Evolutionary conservation across 2,113 vertebrate species (phyloP).

Genomic region (Halcyon senegalensis): DNA sequence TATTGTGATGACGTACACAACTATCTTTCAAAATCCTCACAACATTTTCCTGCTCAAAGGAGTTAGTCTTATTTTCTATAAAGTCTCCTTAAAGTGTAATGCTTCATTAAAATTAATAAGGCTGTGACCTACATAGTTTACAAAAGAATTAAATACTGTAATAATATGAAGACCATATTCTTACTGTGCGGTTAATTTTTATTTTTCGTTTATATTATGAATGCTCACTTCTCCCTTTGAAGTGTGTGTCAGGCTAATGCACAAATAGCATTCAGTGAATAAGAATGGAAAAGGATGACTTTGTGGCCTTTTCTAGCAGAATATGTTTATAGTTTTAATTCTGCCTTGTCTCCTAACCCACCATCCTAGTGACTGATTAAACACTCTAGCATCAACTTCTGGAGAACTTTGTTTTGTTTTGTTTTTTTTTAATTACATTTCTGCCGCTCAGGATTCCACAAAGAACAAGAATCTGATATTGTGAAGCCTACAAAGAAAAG

Average conservation of each 20-base stretch:
- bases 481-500: background rate
- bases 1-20: slow-evolving; percentile 42
- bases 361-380: background rate
- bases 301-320: background rate
- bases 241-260: background rate
- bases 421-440: background rate
- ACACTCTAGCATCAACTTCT: background rate
- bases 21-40: background rate
- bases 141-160: slow-evolving; percentile 44
- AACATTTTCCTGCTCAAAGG: slow-evolving; percentile 48
- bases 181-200: slow-evolving; percentile 27
- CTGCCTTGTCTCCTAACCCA: background rate
- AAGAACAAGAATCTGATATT: background rate
- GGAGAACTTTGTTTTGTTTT: background rate
- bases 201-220: slow-evolving; percentile 13
- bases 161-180: slow-evolving; percentile 14
- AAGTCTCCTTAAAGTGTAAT: slow-evolving; percentile 57
- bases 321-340: background rate
- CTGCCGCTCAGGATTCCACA: background rate
- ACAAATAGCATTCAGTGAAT: background rate
- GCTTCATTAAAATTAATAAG: slow-evolving; percentile 65
- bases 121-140: slow-evolving; percentile 50
- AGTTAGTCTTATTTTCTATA: slow-evolving; percentile 41
- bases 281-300: background rate
- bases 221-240: slow-evolving; percentile 29